A percentile compares a stretch with the other conserved stretches of the same genome.
Conservation (phyloP, 2,113 vertebrate species). For the Cyprichromis sp. region DNA sequence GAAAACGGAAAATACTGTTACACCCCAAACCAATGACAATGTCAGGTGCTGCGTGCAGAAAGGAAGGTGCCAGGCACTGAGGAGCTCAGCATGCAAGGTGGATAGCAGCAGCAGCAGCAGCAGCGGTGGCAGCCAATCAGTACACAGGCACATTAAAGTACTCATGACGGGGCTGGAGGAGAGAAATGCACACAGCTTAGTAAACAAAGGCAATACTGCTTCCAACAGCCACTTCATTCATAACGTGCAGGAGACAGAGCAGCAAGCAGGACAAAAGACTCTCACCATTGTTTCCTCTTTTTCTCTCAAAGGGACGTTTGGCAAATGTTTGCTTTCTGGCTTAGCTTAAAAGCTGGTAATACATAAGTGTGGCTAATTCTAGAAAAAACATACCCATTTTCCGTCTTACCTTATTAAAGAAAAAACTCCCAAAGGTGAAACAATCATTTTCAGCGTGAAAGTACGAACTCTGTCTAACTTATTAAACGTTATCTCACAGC, state of each 20-base stretch:
- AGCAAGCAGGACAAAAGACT: neutral
- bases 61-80: constrained; percentile 53
- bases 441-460: neutral
- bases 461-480: neutral
- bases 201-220: constrained; percentile 4
- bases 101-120: constrained; percentile 64
- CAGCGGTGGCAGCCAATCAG: constrained; percentile 86
- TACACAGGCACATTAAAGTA: constrained; percentile 99
- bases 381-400: neutral
- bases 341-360: neutral
- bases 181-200: constrained; percentile 80
- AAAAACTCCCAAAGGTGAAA: neutral
- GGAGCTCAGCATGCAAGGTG: constrained; percentile 65
- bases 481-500: neutral
- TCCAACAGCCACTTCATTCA: neutral
- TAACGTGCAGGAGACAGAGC: constrained; percentile 14
- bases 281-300: neutral
- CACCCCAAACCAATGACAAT: neutral
- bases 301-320: neutral
- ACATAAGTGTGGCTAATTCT: neutral
- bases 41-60: constrained; percentile 20
- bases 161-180: constrained; percentile 92
- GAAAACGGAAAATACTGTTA: neutral
- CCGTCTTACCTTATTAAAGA: neutral
- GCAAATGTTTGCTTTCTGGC: neutral